Conservation (phyloP, 1,140 invertebrate species). For the Idris sp. region DNA sequence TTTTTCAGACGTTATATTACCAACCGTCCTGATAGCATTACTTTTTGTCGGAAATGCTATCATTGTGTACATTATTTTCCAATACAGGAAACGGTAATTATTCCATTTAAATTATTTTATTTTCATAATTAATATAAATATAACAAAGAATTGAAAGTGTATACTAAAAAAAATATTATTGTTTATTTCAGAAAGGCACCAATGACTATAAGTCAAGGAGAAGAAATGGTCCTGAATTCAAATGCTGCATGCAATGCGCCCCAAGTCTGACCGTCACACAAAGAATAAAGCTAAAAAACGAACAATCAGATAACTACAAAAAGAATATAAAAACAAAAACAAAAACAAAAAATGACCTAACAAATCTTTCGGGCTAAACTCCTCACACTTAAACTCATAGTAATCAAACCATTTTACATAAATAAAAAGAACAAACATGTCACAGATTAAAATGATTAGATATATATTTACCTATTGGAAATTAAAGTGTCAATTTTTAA, state of each 20-base stretch:
- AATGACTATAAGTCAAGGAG: constrained; percentile 40
- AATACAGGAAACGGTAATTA: constrained; percentile 82
- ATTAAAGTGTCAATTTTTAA: constrained; percentile 41
- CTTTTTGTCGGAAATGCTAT: constrained; percentile 83
- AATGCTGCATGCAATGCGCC: constrained; percentile 60
- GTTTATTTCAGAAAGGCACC: constrained; percentile 67
- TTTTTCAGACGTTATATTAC: constrained; percentile 82
- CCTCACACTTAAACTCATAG: constrained; percentile 4
- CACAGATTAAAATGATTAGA: no score
- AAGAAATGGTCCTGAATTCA: constrained; percentile 67
- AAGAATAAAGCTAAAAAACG: constrained; percentile 25
- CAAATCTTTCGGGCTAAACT: constrained; percentile 34
- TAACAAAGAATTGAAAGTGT: no score
- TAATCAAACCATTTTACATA: constrained; percentile 31
- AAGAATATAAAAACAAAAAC: no score
- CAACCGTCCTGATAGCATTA: constrained; percentile 81
- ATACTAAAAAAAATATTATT: constrained; percentile 23
- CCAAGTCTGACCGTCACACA: constrained; percentile 68
- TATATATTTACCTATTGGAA: constrained; percentile 16
- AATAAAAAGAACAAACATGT: constrained; percentile 13
- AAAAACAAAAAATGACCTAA: constrained; percentile 41
- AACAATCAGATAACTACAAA: no score
- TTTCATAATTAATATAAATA: neutral
- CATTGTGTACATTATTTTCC: constrained; percentile 84
- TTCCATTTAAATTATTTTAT: constrained; percentile 21